Evolutionary conservation across 2,797 vertebrate genomes (phyloP).

Genomic region (Falco cherrug): DNA sequence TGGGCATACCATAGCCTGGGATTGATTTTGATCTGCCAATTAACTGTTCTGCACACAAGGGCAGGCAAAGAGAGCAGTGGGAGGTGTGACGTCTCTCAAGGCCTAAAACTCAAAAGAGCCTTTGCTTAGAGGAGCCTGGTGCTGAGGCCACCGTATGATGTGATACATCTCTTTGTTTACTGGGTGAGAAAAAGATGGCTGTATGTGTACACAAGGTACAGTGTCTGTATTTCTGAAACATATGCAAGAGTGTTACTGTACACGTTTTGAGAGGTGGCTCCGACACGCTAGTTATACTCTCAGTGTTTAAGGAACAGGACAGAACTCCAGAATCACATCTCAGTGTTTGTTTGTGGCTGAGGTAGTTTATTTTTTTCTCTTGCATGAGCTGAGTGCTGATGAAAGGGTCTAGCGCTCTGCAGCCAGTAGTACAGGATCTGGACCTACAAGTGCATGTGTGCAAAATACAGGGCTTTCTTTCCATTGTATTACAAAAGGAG

Average conservation of each 20-base stretch:
- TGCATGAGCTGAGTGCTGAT: not conserved
- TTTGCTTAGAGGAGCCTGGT: not conserved
- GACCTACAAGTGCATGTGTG: not conserved
- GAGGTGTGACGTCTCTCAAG: not conserved
- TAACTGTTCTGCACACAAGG: not conserved
- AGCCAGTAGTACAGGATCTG: not conserved
- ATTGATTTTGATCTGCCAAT: not conserved
- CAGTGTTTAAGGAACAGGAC: not conserved
- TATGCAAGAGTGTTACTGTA: not conserved
- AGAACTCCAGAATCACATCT: not conserved
- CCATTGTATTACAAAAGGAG: not conserved
- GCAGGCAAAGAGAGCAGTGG: not conserved
- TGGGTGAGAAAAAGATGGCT: not conserved
- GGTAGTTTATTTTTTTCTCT: not conserved
- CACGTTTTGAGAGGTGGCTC: not conserved
- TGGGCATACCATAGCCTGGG: not conserved
- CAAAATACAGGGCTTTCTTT: not conserved
- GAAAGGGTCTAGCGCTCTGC: not conserved
- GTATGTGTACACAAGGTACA: not conserved
- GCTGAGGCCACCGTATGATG: fast-evolving
- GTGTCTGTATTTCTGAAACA: not conserved
- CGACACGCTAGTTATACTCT: not conserved
- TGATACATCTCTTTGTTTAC: not conserved
- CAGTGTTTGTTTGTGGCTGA: not conserved
- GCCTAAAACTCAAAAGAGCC: not conserved